Percentiles rank a stretch among this genome's conserved stretches.
Conservation (phyloP, 23 tunicate species). For the Oikopleura vanhoeffeni region DNA sequence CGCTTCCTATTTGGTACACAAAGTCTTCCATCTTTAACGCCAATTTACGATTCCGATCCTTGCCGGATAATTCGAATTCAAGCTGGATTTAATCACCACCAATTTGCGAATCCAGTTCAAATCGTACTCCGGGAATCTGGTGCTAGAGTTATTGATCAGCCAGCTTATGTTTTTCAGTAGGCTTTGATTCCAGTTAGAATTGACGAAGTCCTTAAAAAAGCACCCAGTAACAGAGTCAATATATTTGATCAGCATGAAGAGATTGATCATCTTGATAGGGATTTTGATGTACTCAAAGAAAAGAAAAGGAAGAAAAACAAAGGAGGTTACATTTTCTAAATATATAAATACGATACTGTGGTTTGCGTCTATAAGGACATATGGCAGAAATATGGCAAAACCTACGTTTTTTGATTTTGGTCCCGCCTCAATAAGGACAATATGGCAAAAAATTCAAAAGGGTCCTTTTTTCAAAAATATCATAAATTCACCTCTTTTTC, state of each 20-base stretch:
- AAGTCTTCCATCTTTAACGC: constrained; percentile 46
- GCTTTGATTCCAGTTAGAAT: constrained; percentile 59
- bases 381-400: too few species aligned
- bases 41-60: constrained; percentile 27
- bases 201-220: constrained; percentile 26
- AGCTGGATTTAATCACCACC: constrained; percentile 26
- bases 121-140: not conserved
- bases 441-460: too few species aligned
- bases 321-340: too few species aligned
- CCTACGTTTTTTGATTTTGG: too few species aligned
- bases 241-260: not conserved
- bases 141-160: not conserved
- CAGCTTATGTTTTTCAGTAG: constrained; percentile 41
- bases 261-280: constrained; percentile 1
- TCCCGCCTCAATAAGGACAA: too few species aligned
- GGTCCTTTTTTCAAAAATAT: too few species aligned
- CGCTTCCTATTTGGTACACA: constrained; percentile 76
- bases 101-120: constrained; percentile 6
- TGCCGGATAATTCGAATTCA: constrained; percentile 34
- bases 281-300: not conserved
- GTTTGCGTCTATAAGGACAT: too few species aligned
- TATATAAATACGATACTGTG: too few species aligned
- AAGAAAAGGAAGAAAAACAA: not conserved
- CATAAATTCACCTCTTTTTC: too few species aligned
- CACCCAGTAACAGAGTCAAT: not conserved